Conservation (phyloP, 2,113 vertebrate genomes). For the Leiothrix lutea region DNA sequence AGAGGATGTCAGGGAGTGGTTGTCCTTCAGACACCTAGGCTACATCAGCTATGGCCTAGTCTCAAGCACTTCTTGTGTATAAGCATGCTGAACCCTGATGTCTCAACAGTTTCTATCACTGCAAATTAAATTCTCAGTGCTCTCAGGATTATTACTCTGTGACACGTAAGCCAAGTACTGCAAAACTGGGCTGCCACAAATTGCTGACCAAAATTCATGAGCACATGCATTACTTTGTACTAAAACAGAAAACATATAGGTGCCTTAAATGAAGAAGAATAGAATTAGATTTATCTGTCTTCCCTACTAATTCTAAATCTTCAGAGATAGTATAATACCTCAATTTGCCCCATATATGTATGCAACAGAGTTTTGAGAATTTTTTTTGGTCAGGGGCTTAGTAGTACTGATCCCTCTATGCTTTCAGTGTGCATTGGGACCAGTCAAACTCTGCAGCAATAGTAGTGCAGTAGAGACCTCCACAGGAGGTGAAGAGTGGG, state of each 20-base stretch:
- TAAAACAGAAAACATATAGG: neutral
- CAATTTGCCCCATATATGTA: neutral
- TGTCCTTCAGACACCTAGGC: neutral
- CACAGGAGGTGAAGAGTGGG: neutral
- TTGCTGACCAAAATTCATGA: neutral
- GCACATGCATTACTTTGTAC: neutral
- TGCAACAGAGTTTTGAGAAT: neutral
- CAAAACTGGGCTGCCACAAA: neutral
- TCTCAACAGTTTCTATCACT: neutral
- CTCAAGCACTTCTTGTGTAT: neutral
- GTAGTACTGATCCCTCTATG: neutral
- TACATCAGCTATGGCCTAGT: neutral
- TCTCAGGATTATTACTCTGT: neutral
- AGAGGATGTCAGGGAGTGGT: neutral
- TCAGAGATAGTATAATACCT: neutral
- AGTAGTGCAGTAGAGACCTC: neutral
- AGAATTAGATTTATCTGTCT: neutral
- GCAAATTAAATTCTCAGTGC: neutral
- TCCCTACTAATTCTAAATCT: neutral
- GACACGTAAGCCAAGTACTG: rapidly evolving
- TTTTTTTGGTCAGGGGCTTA: neutral
- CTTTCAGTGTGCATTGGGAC: neutral
- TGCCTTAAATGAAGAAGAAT: neutral
- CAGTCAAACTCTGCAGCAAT: neutral
- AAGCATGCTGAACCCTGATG: neutral